phyloP scores from a whole-genome alignment of 2,113 vertebrate genomes.

The Choloepus hoffmanni region DNA sequence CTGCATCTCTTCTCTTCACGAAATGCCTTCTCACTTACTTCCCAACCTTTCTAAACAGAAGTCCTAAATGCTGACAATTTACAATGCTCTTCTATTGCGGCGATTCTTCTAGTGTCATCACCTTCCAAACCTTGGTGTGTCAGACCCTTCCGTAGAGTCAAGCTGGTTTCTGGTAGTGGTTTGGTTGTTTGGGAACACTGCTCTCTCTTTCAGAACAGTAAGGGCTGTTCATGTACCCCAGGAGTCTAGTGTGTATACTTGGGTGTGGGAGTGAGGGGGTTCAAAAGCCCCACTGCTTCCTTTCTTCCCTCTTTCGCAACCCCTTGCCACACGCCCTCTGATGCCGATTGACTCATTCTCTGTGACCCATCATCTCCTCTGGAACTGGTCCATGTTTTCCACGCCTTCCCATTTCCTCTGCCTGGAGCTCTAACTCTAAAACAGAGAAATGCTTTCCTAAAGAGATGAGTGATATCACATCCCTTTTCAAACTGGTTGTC shows the following conservation, averaged over 20 bases:
- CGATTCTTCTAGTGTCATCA: neutral
- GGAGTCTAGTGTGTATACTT: neutral
- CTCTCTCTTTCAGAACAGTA: neutral
- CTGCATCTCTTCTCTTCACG: neutral
- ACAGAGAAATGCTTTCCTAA: constrained; percentile 76
- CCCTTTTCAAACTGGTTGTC: constrained; percentile 72
- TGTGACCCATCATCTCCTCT: constrained; percentile 58
- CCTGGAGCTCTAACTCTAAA: constrained; percentile 70
- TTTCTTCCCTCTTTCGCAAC: constrained; percentile 43
- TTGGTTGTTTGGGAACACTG: neutral
- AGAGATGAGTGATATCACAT: constrained; percentile 77
- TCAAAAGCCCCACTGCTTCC: constrained; percentile 41
- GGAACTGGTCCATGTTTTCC: constrained; percentile 64
- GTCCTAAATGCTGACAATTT: neutral
- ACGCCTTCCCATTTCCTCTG: constrained; percentile 76
- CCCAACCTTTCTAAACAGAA: neutral
- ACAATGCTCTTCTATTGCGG: neutral
- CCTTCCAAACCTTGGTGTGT: neutral
- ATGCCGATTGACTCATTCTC: constrained; percentile 75
- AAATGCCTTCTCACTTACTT: neutral
- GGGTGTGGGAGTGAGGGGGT: constrained; percentile 51
- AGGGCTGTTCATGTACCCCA: neutral
- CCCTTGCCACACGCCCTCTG: constrained; percentile 46
- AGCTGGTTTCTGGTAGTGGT: neutral
- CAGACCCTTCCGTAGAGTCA: neutral